Evolutionary conservation across 2,888 invertebrate genomes (phyloP), one percentile per base, ranked within the genome.

Genomic region (Callinectes sapidus): DNA sequence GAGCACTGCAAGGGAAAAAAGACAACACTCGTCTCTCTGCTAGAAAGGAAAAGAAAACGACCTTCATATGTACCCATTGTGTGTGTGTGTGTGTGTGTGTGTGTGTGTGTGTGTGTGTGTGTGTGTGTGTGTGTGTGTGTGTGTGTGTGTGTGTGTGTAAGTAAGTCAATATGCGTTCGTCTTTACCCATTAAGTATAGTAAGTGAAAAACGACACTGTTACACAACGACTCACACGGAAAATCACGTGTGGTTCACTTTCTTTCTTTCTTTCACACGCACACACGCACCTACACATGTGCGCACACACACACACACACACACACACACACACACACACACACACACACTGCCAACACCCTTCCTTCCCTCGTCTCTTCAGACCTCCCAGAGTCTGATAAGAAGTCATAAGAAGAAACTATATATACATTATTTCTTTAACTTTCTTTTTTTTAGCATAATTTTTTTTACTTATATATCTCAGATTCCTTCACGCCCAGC

Each of bases 61-160:
- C 48, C 13, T 8, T 18, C 2, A 13, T 77, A 42, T 48, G 42
- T 66, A 35, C 16, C 48, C 13, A 8, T 8, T 2, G 14, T 77
- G n/a, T 81, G 42, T 66, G 18, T 16, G n/a, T 35, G n/a, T 23
- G n/a, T 35, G 42, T 39, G 28, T 66, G 28, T 39, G 71, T 89
- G 71, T 39, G 42, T 66, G 42, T 39, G 42, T 66, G 42, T 39
- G 35, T 66, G 42, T 39, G 42, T 66, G 39, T 66, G 66, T 89
- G 42, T 66, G n/a, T 66, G 35, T n/a, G 48, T 48, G 77, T 48
- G 77, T 81, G 77, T 81, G 77, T 90, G 77, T 90, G 48, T 90
- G 77, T 90, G 71, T 90, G 71, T 90, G 71, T 66, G 71, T 90
- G 71, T 90, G 71, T 90, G 71, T 90, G 71, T 90, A 42, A 28